These are phyloP conservation scores for Pedetes capensis DNA, from an alignment of 2,113 vertebrate species.

Conservation along the genomic window DNA sequence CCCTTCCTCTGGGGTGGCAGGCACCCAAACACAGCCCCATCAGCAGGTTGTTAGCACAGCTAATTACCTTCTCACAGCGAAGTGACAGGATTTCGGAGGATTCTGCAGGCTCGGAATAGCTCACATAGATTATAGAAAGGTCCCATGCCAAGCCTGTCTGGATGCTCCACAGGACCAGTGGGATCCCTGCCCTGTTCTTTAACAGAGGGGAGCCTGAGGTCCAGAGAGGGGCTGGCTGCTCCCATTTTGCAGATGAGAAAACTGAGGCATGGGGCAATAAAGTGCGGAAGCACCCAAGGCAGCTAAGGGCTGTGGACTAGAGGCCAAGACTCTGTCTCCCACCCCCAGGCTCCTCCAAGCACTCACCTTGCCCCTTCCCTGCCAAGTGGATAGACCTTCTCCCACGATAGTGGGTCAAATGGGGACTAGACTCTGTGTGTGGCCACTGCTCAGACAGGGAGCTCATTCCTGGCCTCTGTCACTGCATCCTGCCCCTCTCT, in stretches of 20 bases:
- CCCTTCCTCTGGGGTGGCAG: background rate
- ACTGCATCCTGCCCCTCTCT: background rate
- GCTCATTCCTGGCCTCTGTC: background rate
- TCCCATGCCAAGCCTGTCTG: background rate
- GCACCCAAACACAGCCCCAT: background rate
- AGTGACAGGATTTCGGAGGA: background rate
- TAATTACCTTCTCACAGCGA: background rate
- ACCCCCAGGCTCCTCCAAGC: background rate
- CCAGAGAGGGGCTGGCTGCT: background rate
- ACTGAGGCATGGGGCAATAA: background rate
- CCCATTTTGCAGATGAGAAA: background rate
- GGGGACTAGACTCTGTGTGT: background rate
- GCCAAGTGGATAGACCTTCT: background rate
- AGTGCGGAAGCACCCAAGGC: accelerated
- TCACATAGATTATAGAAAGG: background rate
- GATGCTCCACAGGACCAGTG: background rate
- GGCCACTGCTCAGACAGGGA: background rate
- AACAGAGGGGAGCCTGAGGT: background rate
- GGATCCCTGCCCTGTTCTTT: background rate
- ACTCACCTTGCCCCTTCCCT: background rate
- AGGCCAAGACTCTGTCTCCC: background rate
- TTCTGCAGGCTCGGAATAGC: background rate
- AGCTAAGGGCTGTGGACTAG: background rate
- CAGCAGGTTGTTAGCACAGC: background rate
- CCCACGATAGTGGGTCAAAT: background rate